Base-by-base conservation (phyloP, 2,113 vertebrate species). In the Poeciliopsis turrubarensis region DNA sequence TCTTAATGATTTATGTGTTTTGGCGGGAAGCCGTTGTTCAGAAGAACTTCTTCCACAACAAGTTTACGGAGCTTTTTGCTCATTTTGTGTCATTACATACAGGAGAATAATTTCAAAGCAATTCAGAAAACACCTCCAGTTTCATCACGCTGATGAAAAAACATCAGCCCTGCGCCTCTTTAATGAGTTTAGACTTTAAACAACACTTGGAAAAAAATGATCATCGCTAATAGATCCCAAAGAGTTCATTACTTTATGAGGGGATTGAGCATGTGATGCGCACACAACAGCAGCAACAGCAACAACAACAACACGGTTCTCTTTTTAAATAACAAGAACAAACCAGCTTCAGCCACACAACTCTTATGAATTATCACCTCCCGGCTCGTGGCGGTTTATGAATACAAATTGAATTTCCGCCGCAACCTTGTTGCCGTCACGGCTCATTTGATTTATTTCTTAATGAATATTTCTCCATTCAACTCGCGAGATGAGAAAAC, bases 401-500 rank as follows among this genome's bases (percentile, higher is more conserved):
- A 92, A 94, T 89, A 92, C 91, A 94, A 95, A 94, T 95, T 92
- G 92, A 93, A 93, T 94, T 93, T 92, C 70, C 69, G 27, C 88
- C 70, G 76, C 83, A 67, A 75, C 87, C 88, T 87, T 87, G 87
- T 75, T 69, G 83, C 86, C 81, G 93, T 92, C 92, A 93, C 14
- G 93, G 86, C 92, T 95, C 94, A 95, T 95, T 94, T 92, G 74
- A 91, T 86, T 83, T 89, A 92, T 92, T 93, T 88, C 91, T 94
- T 94, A 93, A 92, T 93, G 91, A 93, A 94, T 91, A 90, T 90
- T 87, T 88, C 85, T 77, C 86, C 85, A 85, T 92, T 91, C 89
- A 89, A 86, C 87, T 89, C 85, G 71, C 74, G 75, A 91, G 86
- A 94, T 82, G 87, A 89, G 86, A 88, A 90, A 88, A 91, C 89